phyloP scores from a whole-genome alignment of 2,113 vertebrate species.

The Petromus typicus region DNA sequence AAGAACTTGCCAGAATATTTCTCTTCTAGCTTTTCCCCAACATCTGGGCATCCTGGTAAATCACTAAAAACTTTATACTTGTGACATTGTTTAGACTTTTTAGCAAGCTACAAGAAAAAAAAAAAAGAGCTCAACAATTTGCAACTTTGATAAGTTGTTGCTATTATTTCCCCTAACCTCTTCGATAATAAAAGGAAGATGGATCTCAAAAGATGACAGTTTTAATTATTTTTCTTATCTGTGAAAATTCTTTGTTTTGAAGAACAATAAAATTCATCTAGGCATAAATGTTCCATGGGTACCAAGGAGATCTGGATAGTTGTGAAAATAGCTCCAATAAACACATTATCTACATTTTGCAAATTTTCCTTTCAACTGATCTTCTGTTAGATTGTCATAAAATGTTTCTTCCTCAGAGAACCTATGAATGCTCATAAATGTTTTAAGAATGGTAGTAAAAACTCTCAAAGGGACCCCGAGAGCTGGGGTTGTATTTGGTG shows the following conservation, averaged over 20 bases:
- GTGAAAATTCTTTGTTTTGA: slow-evolving; percentile 24
- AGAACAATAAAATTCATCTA: not conserved
- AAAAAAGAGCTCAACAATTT: not conserved
- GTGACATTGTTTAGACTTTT: slow-evolving; percentile 15
- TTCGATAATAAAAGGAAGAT: not conserved
- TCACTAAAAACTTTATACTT: not conserved
- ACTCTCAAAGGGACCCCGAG: not conserved
- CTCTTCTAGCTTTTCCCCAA: not conserved
- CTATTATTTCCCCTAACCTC: not conserved
- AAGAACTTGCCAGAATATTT: not conserved
- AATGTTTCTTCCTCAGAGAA: not conserved
- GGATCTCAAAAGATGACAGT: not conserved
- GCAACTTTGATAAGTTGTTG: not conserved
- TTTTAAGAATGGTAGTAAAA: not conserved
- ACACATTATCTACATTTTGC: not conserved
- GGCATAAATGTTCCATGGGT: not conserved
- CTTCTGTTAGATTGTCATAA: slow-evolving; percentile 26
- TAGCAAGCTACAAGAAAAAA: slow-evolving; percentile 1
- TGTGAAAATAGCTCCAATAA: not conserved
- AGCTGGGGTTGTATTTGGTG: not conserved
- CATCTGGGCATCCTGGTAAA: not conserved
- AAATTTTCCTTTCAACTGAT: not conserved
- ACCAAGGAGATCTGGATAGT: not conserved
- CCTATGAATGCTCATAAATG: slow-evolving; percentile 26
- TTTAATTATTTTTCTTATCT: slow-evolving; percentile 35